phyloP scores from a whole-genome alignment of 2,113 vertebrate genomes.

The Cryptomyrus ogoouensis region DNA sequence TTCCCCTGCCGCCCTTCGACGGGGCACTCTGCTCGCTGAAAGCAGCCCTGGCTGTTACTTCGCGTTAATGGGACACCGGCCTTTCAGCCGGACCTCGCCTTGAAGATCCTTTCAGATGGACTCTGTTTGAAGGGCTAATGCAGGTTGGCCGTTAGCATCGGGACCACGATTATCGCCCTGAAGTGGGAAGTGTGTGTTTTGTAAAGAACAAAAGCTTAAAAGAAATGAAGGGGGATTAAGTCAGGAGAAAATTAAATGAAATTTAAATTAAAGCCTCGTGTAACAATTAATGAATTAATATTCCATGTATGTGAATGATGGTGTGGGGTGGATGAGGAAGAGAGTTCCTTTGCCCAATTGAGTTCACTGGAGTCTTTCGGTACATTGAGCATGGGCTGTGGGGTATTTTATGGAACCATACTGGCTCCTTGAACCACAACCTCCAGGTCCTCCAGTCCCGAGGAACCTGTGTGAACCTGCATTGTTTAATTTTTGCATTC shows the following conservation, averaged over 20 bases:
- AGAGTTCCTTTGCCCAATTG: neutral
- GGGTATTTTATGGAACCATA: neutral
- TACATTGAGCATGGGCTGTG: neutral
- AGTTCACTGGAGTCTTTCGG: neutral
- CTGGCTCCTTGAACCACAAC: neutral
- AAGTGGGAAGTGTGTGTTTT: neutral
- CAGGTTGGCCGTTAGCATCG: neutral
- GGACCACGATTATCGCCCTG: neutral
- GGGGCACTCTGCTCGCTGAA: neutral
- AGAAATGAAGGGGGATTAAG: neutral
- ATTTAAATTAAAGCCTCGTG: neutral
- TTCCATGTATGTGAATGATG: neutral
- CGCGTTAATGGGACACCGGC: neutral
- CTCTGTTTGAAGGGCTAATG: conserved; percentile 7
- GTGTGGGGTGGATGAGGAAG: neutral
- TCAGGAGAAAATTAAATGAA: neutral
- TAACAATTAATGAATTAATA: neutral
- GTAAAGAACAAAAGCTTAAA: neutral
- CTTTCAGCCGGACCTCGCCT: neutral
- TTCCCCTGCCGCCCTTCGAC: neutral
- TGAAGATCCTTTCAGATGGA: neutral
- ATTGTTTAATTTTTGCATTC: neutral
- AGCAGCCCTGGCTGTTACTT: neutral
- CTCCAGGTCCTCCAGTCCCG: neutral
- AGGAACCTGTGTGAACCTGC: neutral